Evolutionary conservation across 2,113 vertebrate species (phyloP).

Genomic region (Aspiorhynchus laticeps): DNA sequence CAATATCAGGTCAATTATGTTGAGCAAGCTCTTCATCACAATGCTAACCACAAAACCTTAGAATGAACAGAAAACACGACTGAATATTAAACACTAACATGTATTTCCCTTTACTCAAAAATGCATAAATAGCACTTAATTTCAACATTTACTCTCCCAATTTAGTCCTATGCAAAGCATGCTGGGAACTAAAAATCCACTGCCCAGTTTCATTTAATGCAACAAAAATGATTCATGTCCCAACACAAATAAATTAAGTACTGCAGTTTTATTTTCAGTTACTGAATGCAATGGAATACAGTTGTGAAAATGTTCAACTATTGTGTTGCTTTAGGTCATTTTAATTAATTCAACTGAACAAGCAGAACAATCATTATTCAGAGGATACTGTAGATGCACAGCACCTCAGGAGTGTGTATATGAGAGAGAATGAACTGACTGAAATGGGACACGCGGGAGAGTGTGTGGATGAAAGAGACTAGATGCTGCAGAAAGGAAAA

Average conservation of each 20-base stretch:
- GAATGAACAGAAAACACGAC: neutral
- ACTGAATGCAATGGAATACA: neutral
- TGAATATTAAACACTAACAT: neutral
- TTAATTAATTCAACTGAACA: neutral
- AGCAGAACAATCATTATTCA: neutral
- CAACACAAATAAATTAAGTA: neutral
- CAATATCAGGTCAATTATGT: neutral
- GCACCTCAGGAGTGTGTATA: neutral
- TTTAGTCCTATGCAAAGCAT: neutral
- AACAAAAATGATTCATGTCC: neutral
- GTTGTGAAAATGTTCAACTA: neutral
- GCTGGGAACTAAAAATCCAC: neutral
- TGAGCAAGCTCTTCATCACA: neutral
- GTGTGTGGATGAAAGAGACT: constrained; percentile 33
- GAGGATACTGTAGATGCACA: neutral
- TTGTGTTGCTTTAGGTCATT: neutral
- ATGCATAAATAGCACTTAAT: neutral
- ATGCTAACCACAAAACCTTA: neutral
- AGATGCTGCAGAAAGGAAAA: constrained; percentile 33
- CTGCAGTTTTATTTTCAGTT: neutral
- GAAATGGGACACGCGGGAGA: constrained; percentile 9
- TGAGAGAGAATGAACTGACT: constrained; percentile 14
- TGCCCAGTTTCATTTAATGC: neutral
- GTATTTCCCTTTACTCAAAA: neutral
- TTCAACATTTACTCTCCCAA: neutral